Evolutionary conservation across 2,888 invertebrate species (phyloP), one percentile per base, ranked within the genome.

Genomic region (Lepidochrysops patricia): DNA sequence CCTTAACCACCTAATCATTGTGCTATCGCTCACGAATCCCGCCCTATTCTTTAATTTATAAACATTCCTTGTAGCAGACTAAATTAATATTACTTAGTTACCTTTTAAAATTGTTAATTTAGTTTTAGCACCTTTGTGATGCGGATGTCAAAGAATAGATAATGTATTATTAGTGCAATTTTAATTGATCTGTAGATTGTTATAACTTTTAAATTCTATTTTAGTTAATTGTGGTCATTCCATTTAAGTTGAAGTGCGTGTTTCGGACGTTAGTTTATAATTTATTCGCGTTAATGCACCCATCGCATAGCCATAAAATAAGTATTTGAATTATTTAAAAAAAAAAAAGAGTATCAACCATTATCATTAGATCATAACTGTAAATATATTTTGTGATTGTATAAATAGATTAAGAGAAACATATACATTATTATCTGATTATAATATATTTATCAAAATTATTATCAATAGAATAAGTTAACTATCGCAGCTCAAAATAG

Each of bases 171-270:
- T 73, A 78, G 80, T 77, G 76, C 73, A 79, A 79, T 77, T 76
- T 77, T 80, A 81, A 82, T 79, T 82, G 87, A 86, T 79, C 72
- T 79, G 72, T 74, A 72, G 76, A 77, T 74, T 77, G 79, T 84
- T 84, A 74, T 69, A 71, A 43, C 67, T 72, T 63, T 80, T 76
- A 67, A 69, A 68, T 70, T 71, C 69, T 63, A 64, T 61, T 62
- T 63, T 66, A 65, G 70, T 76, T 79, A 75, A n/a, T 75, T 67
- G 62, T 67, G 69, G 68, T 78, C 84, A 86, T 85, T 86, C 84
- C 84, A 80, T 80, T 76, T 74, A 72, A 66, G 63, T 59, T 60
- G 27, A 52, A 50, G 56, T 43, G 60, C 29, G 37, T 29, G 57
- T 59, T 61, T 26, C 60, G 32, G 37, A 57, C 50, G 57, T 32